Evolutionary conservation across 2,888 invertebrate species (phyloP).

Genomic region (Gibbula magus): DNA sequence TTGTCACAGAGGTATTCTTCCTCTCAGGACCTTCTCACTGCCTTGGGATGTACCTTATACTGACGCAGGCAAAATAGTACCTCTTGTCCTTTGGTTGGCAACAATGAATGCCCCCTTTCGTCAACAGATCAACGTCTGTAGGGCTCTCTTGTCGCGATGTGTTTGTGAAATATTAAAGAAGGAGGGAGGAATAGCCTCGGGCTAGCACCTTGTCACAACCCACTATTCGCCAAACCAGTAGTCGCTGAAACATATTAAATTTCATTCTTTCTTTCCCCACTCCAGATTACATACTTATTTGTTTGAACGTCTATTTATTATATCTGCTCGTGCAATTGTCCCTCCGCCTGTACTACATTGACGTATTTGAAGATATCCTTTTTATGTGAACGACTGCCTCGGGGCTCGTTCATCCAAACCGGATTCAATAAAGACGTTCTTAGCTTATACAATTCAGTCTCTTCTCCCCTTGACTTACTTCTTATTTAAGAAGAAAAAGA

Average conservation of each 20-base stretch:
- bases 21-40: neutral
- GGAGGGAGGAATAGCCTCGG: neutral
- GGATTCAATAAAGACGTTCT: no score
- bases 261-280: neutral
- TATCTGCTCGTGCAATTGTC: neutral
- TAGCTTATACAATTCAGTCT: no score
- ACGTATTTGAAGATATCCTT: conserved; percentile 12
- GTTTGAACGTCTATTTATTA: neutral
- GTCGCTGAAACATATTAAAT: conserved; percentile 1
- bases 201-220: neutral
- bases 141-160: no score
- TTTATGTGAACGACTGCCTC: neutral
- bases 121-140: no score
- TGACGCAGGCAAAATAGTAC: conserved; percentile 9
- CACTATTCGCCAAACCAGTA: no score
- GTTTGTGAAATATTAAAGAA: neutral
- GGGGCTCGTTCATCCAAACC: neutral
- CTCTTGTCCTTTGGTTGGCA: neutral
- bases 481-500: no score
- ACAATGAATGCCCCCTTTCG: no score
- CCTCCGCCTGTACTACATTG: neutral
- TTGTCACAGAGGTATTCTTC: neutral
- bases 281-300: neutral
- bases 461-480: no score
- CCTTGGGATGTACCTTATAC: neutral